Conservation (phyloP, 2,113 vertebrate genomes). For the Amblyopsis rosae region DNA sequence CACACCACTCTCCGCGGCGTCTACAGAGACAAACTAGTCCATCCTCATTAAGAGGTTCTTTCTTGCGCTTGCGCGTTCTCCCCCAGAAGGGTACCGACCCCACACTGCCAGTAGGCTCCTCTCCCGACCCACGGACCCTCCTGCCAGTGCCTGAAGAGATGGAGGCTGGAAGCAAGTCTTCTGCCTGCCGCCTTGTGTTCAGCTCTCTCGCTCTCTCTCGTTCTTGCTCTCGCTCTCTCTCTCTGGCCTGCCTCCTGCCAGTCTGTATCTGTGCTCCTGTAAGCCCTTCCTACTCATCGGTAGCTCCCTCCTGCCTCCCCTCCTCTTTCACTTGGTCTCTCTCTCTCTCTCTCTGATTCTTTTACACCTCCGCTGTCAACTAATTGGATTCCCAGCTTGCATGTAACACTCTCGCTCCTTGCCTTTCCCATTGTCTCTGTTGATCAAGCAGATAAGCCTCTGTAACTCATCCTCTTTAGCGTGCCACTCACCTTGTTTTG, state of each 20-base stretch:
- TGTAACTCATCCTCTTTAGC: not conserved
- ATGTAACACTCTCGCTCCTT: conserved; percentile 15
- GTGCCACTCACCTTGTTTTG: not conserved
- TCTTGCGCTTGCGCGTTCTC: not conserved
- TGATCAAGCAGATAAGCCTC: not conserved
- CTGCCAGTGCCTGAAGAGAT: conserved; percentile 4
- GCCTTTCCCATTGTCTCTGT: not conserved
- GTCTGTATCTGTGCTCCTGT: conserved; percentile 34
- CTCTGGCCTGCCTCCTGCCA: conserved; percentile 8
- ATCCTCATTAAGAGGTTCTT: not conserved
- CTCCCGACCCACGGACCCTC: not conserved
- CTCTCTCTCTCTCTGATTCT: conserved; percentile 8
- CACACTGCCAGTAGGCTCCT: not conserved
- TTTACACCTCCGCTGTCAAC: conserved; percentile 24
- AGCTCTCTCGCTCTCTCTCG: conserved; percentile 30
- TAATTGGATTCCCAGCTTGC: conserved; percentile 39
- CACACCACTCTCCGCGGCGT: too few species aligned
- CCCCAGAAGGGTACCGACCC: not conserved
- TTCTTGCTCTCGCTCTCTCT: conserved; percentile 40
- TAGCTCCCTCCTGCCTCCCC: conserved; percentile 25
- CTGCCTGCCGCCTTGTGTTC: not conserved
- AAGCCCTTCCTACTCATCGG: conserved; percentile 48
- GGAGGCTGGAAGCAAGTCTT: not conserved
- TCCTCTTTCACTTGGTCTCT: conserved; percentile 13
- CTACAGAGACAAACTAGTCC: conserved; percentile 1